These are phyloP conservation scores for Diadromus collaris DNA, from an alignment of 2,888 invertebrate genomes.

Conservation along the genomic window DNA sequence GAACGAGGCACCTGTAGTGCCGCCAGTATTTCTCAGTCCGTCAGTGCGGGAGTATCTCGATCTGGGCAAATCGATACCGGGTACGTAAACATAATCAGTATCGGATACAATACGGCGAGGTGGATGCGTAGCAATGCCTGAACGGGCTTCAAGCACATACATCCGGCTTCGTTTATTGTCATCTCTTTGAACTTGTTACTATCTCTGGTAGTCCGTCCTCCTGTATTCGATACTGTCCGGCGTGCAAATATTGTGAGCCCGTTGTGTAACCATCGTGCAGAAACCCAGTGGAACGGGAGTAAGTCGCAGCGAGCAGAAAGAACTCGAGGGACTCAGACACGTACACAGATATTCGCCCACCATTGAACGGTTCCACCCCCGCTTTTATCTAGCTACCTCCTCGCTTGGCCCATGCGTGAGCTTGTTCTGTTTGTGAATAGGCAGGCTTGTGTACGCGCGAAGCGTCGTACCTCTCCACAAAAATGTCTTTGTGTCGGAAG, in stretches of 20 bases:
- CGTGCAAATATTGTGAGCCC: conserved; percentile 25
- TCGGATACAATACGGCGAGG: conserved; percentile 23
- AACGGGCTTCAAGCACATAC: conserved; percentile 36
- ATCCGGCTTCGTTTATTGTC: conserved; percentile 21
- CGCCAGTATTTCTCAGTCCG: conserved; percentile 90
- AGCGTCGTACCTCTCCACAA: not conserved
- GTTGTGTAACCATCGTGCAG: conserved; percentile 10
- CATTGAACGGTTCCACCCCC: not conserved
- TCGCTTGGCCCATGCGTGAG: not conserved
- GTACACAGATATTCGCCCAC: not conserved
- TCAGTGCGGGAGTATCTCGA: conserved; percentile 93
- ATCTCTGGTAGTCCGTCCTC: not conserved
- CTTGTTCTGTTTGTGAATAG: conserved; percentile 4
- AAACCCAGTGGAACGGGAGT: conserved; percentile 27
- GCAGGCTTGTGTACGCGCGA: not conserved
- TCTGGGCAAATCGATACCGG: conserved; percentile 94
- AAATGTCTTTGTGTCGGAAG: not conserved
- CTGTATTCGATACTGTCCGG: conserved; percentile 22
- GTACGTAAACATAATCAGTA: conserved; percentile 81
- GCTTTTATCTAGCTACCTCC: conserved; percentile 1
- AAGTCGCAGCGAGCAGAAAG: conserved; percentile 40
- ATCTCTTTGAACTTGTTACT: conserved; percentile 42
- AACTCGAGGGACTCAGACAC: conserved; percentile 49
- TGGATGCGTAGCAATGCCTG: conserved; percentile 18
- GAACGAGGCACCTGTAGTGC: conserved; percentile 82